These are phyloP conservation scores for Danio albolineatus DNA, from an alignment of 2,797 vertebrate genomes.

Conservation along the genomic window DNA sequence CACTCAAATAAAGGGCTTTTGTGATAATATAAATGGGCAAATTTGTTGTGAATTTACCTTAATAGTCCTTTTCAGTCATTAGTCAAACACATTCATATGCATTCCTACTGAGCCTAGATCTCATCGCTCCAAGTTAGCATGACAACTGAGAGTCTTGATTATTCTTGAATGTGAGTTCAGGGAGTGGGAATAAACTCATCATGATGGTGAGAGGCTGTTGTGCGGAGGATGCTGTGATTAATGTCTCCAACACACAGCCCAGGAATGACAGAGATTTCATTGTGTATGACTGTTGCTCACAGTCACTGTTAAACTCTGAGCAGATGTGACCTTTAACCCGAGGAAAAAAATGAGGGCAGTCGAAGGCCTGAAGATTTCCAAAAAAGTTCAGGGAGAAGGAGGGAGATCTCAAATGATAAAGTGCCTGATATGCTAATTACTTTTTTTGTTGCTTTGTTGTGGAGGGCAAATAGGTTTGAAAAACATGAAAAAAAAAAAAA, in stretches of 20 bases:
- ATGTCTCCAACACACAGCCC: constrained; percentile 1
- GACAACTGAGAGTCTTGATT: constrained; percentile 13
- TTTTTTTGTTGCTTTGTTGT: too few relatives aligned
- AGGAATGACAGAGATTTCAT: constrained; percentile 4
- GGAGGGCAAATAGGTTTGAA: too few relatives aligned
- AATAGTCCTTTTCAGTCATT: background rate
- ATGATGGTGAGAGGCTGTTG: constrained; percentile 8
- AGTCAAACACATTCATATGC: background rate
- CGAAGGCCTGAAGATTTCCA: constrained; percentile 3
- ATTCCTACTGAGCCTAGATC: background rate
- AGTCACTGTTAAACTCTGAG: constrained; percentile 35
- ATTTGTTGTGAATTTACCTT: background rate
- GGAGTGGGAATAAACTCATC: constrained; percentile 1
- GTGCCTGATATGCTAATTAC: too few relatives aligned
- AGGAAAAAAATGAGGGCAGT: constrained; percentile 38
- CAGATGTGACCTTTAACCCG: constrained; percentile 61
- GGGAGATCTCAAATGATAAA: background rate
- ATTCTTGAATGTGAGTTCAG: background rate
- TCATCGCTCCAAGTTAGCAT: constrained; percentile 22
- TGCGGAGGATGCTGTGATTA: constrained; percentile 17
- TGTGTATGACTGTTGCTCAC: constrained; percentile 7
- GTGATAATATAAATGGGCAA: background rate
- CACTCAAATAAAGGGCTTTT: constrained; percentile 17
- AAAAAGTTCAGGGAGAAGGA: background rate
- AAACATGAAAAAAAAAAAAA: too few relatives aligned